Base-by-base conservation (phyloP, 2,888 invertebrate species). In the Drosophila neotestacea region DNA sequence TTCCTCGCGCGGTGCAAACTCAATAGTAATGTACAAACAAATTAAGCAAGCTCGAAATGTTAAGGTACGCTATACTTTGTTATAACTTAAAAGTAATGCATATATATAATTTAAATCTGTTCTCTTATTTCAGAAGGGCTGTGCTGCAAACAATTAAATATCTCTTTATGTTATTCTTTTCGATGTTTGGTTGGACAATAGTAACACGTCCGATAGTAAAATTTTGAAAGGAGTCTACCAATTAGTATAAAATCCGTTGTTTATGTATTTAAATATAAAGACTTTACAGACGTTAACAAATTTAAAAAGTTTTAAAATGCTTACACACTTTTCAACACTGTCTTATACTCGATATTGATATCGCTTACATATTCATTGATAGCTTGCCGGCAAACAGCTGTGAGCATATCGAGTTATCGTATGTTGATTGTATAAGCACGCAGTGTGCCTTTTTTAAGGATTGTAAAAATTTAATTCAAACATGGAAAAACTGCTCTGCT, bases 401-500 rank as follows among this genome's bases (percentile, higher is more conserved):
- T 13, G 27, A 2, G 4, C 4, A 2, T 2, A 16, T 39, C 39
- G 11, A 34, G 6, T 13, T 64, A 65, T 76, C 77, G 72, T 62
- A 66, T 42, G 13, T 34, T 79, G 75, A 75, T 76, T 76, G 76
- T 79, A 52, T 76, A 76, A 76, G 79, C 79, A 75, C 64, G 50
- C 41, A 51, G 6, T 56, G 41, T 28, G 34, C 32, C 3, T 46
- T 46, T 46, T 61, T 48, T n/a, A 4, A 4, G 22, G 9, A 36
- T 13, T 34, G 38, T 30, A 58, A 16, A 5, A 38, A 44, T 16
- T 41, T 4, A 0, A 47, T 9, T 42, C 13, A 60, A 68, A 16
- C 5, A 77, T 77, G 76, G 76, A 77, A 39, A 77, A 70, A 54
- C 34, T 77, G 22, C 16, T 77, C 16, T 66, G 76, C 46, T 60